Conservation (phyloP, 35 echinoderm and acorn worm species). For the Hemicentrotus pulcherrimus region DNA sequence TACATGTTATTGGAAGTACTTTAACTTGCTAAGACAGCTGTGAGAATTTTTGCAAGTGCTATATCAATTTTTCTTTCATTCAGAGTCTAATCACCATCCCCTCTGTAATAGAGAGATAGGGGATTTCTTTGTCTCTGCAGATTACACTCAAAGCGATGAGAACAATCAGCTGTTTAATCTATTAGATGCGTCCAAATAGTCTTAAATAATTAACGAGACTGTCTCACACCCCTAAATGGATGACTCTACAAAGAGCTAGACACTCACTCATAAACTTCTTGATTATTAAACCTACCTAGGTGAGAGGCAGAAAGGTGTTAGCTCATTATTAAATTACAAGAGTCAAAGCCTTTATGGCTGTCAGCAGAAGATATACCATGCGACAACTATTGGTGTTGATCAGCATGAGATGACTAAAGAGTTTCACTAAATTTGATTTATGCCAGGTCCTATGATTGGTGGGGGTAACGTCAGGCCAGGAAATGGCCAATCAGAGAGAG, state of each 20-base stretch:
- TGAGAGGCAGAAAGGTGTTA: too few relatives aligned
- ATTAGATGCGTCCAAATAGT: neutral
- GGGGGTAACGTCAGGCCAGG: neutral
- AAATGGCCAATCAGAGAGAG: constrained; percentile 1
- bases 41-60: neutral
- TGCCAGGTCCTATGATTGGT: neutral
- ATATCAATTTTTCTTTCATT: neutral
- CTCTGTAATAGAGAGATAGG: neutral
- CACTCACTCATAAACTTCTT: neutral
- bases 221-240: constrained; percentile 1
- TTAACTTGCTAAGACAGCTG: neutral
- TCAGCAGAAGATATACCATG: neutral
- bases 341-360: too few relatives aligned
- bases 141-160: neutral
- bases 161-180: neutral
- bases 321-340: neutral
- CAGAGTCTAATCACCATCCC: neutral
- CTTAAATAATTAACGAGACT: neutral
- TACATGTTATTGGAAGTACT: too few relatives aligned
- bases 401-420: neutral
- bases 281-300: neutral
- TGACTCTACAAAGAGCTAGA: neutral
- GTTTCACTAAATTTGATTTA: neutral
- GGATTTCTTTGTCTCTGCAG: neutral
- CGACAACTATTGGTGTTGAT: neutral